Base-by-base conservation (phyloP, 2,113 vertebrate species). In the Pseudonaja textilis region DNA sequence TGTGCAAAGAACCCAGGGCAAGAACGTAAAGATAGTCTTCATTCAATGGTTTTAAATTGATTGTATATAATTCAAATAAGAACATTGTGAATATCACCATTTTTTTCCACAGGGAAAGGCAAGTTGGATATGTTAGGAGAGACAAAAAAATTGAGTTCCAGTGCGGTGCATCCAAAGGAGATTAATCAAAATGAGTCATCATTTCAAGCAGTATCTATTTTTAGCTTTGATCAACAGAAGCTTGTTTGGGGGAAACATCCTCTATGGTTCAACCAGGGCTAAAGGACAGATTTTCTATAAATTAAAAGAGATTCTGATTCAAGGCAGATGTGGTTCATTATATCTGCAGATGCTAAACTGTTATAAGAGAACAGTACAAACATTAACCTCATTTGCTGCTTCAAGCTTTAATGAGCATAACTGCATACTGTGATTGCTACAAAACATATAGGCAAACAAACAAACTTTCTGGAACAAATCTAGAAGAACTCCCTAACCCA, bases 11-110 rank as follows among this genome's bases (percentile, higher is more conserved):
- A 96, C 91, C 25, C 16, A 85, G 3, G 25, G 20, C 8, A 29
- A 22, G 47, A 5, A 18, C 14, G 9, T 74, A 45, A 95, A 92
- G 86, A 11, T 34, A 81, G 29, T 94, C n/a, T 93, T 89, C 90
- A 91, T 93, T 95, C 87, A 93, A 94, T 90, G 16, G 34, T 10
- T 87, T 95, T 69, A 89, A 88, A 93, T 93, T 93, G 0, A 55
- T 57, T 91, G 26, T 59, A 23, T 42, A 85, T 94, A 94, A 95
- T 95, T 96, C 91, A 89, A 90, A 90, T 25, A 93, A 11, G 14
- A 93, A 55, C 10, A 90, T 96, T 87, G 92, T 94, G 94, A 92
- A 34, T 14, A 39, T 42, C 86, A 18, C 5, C 20, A 45, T 91
- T 88, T 59, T 47, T 81, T 16, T 81, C 39, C 34, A 39, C 18